A percentile compares a stretch with the other conserved stretches of the same genome.
Conservation (phyloP, 1,140 invertebrate genomes). For the Caenorhabditis inopinata region DNA sequence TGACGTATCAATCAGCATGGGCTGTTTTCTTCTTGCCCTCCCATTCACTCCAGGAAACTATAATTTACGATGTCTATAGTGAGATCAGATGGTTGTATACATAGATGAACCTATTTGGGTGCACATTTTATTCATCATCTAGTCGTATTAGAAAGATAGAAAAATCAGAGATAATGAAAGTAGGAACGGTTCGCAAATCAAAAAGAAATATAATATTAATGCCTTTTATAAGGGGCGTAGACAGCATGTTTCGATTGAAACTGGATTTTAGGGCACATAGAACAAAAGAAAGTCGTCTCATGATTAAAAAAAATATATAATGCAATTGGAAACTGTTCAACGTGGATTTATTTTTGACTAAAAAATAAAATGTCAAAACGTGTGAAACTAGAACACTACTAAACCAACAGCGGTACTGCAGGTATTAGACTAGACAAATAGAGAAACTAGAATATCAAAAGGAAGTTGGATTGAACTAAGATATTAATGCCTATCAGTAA, state of each 20-base stretch:
- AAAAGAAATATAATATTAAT: neutral
- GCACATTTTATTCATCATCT: neutral
- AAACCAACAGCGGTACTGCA: too few relatives aligned
- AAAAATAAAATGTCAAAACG: too few relatives aligned
- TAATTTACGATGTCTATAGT: conserved; percentile 20
- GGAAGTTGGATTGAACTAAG: too few relatives aligned
- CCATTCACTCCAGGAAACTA: conserved; percentile 22
- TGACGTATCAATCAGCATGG: neutral
- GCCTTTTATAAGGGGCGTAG: neutral
- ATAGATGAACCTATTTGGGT: neutral
- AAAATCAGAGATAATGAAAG: neutral
- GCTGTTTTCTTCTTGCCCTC: neutral
- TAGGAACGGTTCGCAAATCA: neutral
- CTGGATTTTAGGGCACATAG: conserved; percentile 1
- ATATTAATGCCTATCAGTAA: too few relatives aligned
- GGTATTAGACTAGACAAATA: too few relatives aligned
- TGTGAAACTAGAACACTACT: too few relatives aligned
- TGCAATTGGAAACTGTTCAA: too few relatives aligned
- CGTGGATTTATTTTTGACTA: too few relatives aligned
- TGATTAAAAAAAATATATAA: too few relatives aligned
- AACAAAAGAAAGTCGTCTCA: neutral
- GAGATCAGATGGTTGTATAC: neutral
- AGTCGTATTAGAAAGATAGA: neutral
- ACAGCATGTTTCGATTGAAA: neutral
- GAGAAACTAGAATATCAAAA: too few relatives aligned